Evolutionary conservation across 2,797 vertebrate species (phyloP), one percentile per base, ranked within the genome.

Genomic region (Pampus argenteus): DNA sequence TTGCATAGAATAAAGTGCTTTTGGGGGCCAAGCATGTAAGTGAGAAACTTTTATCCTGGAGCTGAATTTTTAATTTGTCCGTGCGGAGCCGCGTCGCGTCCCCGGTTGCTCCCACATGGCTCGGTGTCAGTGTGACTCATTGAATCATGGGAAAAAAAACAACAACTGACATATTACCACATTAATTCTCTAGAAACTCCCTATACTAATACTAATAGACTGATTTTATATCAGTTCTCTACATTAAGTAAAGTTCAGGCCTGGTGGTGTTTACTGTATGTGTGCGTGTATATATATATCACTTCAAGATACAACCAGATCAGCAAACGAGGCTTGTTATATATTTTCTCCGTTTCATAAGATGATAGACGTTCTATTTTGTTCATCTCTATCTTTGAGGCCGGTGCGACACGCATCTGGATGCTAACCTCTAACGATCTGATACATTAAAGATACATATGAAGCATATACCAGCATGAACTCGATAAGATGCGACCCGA

Each of bases 1-100:
- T 91, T 89, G 82, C 76, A 4, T 13, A 40, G 78, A 79, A 71
- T 75, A 56, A 82, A 84, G 64, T 65, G 54, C 52, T 75, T 83
- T 57, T 8, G 29, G 26, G 69, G 62, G 48, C 31, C 48, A 51
- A 48, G 58, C 40, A 48, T 74, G 71, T 51, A 64, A 81, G 70
- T 34, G 66, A 57, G 71, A 78, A 77, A 76, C 56, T 74, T 75
- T 78, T 48, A 47, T 73, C 57, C 74, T 13, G 3, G 7, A 73
- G 78, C 69, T 76, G 68, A 73, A 71, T 75, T 58, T 66, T 62
- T 68, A 56, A 80, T 78, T 62, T 57, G 56, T 38, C 45, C 0
- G 0, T 18, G 73, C 45, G 6, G 48, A 69, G 73, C 44, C 26
- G 45, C 2, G 49, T 45, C 44, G 38, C 8, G 3, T 63, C 68